Percentiles rank a stretch among this genome's conserved stretches.
Conservation (phyloP, 2,888 invertebrate genomes). For the Pristionchus fissidentatus region DNA sequence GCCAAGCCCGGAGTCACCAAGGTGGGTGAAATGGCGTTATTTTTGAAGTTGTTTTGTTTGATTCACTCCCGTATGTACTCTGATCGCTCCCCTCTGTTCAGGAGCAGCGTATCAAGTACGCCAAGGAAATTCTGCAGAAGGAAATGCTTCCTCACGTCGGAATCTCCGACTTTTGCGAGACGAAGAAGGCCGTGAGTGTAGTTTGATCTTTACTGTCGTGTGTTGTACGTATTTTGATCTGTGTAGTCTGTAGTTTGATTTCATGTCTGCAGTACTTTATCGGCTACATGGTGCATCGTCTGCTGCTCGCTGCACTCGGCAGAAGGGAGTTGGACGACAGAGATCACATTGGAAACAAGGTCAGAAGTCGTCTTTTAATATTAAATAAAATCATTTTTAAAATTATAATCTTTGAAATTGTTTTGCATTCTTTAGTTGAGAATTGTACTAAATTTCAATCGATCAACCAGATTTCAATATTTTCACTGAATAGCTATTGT, state of each 20-base stretch:
- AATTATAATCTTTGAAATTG: too few relatives aligned
- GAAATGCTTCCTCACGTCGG: slow-evolving; percentile 99
- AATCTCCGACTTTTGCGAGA: slow-evolving; percentile 99
- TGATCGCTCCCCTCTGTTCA: neutral
- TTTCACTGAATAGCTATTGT: too few relatives aligned
- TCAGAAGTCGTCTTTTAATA: neutral
- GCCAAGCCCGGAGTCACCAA: slow-evolving; percentile 97
- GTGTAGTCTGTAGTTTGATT: slow-evolving; percentile 51
- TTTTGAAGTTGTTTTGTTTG: neutral
- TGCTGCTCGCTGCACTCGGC: slow-evolving; percentile 92
- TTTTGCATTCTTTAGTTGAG: too few relatives aligned
- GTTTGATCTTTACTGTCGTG: slow-evolving; percentile 49
- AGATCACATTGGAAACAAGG: slow-evolving; percentile 93
- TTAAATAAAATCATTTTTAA: too few relatives aligned
- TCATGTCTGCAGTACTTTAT: slow-evolving; percentile 68
- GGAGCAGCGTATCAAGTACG: slow-evolving; percentile 87
- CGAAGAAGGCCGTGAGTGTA: slow-evolving; percentile 87
- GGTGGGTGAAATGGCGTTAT: slow-evolving; percentile 82
- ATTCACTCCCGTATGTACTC: neutral
- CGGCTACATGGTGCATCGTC: slow-evolving; percentile 96
- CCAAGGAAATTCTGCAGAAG: slow-evolving; percentile 97
- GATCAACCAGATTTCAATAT: too few relatives aligned
- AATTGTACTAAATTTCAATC: too few relatives aligned
- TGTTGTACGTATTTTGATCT: slow-evolving; percentile 50
- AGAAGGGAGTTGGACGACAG: slow-evolving; percentile 97